Evolutionary conservation across 2,797 vertebrate genomes (phyloP), one percentile per base, ranked within the genome.

Genomic region (Otus scops): DNA sequence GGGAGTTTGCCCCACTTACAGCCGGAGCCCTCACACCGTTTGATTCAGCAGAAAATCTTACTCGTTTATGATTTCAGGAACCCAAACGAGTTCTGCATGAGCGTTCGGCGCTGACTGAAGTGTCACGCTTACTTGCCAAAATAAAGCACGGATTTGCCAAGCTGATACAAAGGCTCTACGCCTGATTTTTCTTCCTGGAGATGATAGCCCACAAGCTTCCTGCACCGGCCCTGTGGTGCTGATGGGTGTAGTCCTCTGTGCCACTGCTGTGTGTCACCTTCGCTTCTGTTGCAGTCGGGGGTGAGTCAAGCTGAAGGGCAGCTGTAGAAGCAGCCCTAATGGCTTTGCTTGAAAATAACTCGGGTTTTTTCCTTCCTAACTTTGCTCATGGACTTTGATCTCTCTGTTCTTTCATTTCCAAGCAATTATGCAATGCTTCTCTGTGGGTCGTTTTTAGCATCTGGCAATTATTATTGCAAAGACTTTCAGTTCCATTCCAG

Each of bases 401-500:
- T 50, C 61, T 34, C 57, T 28, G 6, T 32, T 61, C 48, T 60
- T 43, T 36, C 79, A 3, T n/a, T 73, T 76, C 95, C 75, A 27
- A 48, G 41, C 56, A 39, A 36, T 88, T 71, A n/a, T 3, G 41
- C 87, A 67, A 30, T 48, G 78, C 77, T 87, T 47, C 78, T 75
- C 43, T 20, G 24, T 34, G 74, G 81, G 80, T 71, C 21, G 19
- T 70, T 82, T 59, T 57, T 41, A 65, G 57, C n/a, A 28, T 75
- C 47, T 88, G 79, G 57, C 63, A 39, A 48, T 89, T 93, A 32
- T 69, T 61, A 45, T 41, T 48, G 51, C 51, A 54, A 71, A 61
- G 70, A 36, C 75, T 88, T 93, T 83, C 51, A 5, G 76, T 90
- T 88, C 81, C 47, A 8, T 6, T 32, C 43, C 85, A 93, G 82